Percentiles rank a stretch among this genome's conserved stretches.
These are phyloP conservation scores for Sandelia bainsii DNA, from an alignment of 2,797 vertebrate genomes.

Conservation along the genomic window DNA sequence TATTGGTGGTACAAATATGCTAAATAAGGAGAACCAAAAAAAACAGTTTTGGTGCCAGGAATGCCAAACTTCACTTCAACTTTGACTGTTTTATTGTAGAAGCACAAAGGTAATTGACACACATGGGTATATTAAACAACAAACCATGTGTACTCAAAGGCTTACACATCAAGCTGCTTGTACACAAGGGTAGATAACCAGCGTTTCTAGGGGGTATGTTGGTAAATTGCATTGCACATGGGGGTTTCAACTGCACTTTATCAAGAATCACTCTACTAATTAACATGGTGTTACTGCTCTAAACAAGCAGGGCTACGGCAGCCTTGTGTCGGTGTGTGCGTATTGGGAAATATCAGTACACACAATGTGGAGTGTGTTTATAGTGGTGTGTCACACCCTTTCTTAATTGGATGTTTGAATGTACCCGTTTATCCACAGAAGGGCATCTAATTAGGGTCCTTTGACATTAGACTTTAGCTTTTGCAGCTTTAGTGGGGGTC, in stretches of 20 bases:
- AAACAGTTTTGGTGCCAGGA: neutral
- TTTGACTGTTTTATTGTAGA: neutral
- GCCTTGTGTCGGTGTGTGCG: conserved; percentile 19
- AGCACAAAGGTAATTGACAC: conserved; percentile 15
- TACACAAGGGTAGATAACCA: conserved; percentile 35
- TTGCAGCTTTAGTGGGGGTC: conserved; percentile 54
- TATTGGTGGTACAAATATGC: no score
- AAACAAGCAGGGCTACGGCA: conserved; percentile 59
- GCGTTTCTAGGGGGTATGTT: conserved; percentile 37
- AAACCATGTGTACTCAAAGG: conserved; percentile 26
- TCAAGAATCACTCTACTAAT: conserved; percentile 69
- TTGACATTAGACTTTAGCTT: conserved; percentile 73
- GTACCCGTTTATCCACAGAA: conserved; percentile 76
- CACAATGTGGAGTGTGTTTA: conserved; percentile 55
- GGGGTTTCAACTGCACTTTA: conserved; percentile 65
- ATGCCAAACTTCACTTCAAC: neutral
- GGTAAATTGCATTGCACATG: conserved; percentile 52
- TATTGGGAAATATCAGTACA: conserved; percentile 42
- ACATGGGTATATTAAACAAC: conserved; percentile 33
- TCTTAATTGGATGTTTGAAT: conserved; percentile 83
- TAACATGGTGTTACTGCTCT: conserved; percentile 61
- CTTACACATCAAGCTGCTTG: conserved; percentile 51
- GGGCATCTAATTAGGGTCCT: conserved; percentile 80
- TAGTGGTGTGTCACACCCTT: conserved; percentile 61
- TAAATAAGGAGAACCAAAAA: neutral